phyloP scores from a whole-genome alignment of 2,113 vertebrate genomes.

The Nycticebus coucang region DNA sequence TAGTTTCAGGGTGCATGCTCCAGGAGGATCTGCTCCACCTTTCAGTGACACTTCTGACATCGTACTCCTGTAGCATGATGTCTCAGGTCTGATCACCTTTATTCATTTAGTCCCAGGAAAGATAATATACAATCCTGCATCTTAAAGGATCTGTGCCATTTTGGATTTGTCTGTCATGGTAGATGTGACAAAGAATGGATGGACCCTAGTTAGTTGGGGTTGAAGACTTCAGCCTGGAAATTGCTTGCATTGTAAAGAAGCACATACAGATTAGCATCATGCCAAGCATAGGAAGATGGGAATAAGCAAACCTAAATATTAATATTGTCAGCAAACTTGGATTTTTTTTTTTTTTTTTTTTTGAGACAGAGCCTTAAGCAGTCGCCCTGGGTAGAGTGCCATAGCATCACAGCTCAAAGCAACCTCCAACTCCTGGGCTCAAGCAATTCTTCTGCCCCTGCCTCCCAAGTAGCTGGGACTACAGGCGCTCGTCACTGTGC shows the following conservation, averaged over 20 bases:
- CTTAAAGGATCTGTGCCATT: not conserved
- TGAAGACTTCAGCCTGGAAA: slow-evolving; percentile 63
- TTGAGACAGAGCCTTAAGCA: no score
- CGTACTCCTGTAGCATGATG: not conserved
- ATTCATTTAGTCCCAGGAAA: not conserved
- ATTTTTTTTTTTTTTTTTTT: not conserved
- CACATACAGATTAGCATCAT: slow-evolving; percentile 51
- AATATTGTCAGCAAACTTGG: slow-evolving; percentile 58
- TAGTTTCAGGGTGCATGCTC: slow-evolving; percentile 40
- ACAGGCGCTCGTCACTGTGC: no score
- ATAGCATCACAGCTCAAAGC: no score
- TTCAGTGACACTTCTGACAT: not conserved
- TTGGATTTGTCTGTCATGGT: not conserved
- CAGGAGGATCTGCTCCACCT: not conserved
- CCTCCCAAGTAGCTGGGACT: no score
- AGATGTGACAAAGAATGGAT: slow-evolving; percentile 29
- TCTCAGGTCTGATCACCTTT: not conserved
- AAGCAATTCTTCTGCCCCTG: no score
- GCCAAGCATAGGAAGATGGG: slow-evolving; percentile 16
- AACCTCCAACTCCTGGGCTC: no score
- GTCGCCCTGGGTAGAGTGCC: no score
- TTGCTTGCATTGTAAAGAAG: slow-evolving; percentile 68
- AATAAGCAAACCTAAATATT: slow-evolving; percentile 45
- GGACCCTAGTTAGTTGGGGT: slow-evolving; percentile 8
- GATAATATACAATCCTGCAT: not conserved